Conservation (phyloP, 2,113 vertebrate genomes). For the Eolophus roseicapilla region DNA sequence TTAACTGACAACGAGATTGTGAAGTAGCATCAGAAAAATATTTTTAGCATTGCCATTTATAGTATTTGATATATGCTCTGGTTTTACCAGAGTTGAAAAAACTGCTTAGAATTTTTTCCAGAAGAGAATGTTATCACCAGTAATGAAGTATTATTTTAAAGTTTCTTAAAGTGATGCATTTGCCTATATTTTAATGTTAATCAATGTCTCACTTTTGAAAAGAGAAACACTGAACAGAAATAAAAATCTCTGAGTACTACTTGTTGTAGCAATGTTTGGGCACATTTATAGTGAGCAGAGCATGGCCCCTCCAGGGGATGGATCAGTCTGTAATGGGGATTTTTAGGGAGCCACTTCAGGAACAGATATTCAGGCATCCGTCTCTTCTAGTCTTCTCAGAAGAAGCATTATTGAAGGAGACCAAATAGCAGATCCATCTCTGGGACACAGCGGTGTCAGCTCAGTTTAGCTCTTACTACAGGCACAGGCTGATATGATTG, state of each 20-base stretch:
- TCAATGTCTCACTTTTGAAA: not conserved
- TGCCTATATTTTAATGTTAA: not conserved
- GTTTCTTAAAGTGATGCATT: not conserved
- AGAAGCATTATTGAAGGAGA: not conserved
- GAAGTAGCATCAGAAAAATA: not conserved
- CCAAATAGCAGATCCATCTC: not conserved
- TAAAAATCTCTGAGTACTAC: not conserved
- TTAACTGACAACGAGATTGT: not conserved
- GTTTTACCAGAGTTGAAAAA: not conserved
- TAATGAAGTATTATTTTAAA: not conserved
- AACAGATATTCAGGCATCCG: not conserved
- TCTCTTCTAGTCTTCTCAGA: not conserved
- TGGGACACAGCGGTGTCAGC: not conserved
- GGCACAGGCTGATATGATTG: not conserved
- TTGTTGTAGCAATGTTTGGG: not conserved
- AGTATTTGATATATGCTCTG: not conserved
- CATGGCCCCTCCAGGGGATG: fast-evolving
- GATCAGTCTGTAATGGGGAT: not conserved
- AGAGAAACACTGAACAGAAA: not conserved
- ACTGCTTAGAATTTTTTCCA: not conserved
- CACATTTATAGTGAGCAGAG: not conserved
- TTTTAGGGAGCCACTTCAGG: not conserved
- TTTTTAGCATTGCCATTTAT: not conserved
- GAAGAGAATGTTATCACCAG: not conserved
- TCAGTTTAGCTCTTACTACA: not conserved